Percentiles rank a stretch among this genome's conserved stretches.
phyloP scores from a whole-genome alignment of 1,140 invertebrate genomes.

The Planococcus citri region DNA sequence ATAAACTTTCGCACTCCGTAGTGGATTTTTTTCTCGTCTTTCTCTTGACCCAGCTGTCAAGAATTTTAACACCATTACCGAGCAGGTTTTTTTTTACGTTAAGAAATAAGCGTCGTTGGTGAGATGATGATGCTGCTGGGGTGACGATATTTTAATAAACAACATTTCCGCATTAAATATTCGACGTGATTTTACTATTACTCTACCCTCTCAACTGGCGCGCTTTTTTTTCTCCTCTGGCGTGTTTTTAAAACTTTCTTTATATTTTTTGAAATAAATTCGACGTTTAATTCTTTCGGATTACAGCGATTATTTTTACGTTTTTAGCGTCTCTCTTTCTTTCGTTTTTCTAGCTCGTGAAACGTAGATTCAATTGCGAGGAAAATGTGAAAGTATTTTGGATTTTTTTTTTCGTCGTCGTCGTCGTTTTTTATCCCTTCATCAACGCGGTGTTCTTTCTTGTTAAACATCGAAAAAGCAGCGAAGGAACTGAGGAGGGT shows the following conservation, averaged over 20 bases:
- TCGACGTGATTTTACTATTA: background rate
- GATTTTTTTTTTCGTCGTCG: no score
- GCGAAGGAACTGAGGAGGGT: no score
- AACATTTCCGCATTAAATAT: conserved; percentile 4
- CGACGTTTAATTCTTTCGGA: background rate
- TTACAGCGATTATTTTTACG: background rate
- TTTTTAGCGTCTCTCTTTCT: no score
- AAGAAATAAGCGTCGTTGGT: background rate
- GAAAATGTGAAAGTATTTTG: no score
- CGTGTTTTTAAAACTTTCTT: background rate
- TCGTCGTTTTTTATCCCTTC: no score
- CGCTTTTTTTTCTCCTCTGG: background rate
- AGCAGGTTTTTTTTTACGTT: background rate
- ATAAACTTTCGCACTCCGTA: background rate
- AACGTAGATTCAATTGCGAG: no score
- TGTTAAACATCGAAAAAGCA: no score
- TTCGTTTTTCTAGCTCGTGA: no score
- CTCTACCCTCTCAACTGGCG: no score
- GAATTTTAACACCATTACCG: background rate
- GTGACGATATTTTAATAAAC: conserved; percentile 6
- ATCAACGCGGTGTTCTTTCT: no score
- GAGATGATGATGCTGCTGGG: background rate
- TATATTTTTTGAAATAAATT: background rate
- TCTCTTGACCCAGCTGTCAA: background rate
- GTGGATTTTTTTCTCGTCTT: background rate